Evolutionary conservation across 2,113 vertebrate genomes (phyloP).

Genomic region (Ammospiza nelsoni): DNA sequence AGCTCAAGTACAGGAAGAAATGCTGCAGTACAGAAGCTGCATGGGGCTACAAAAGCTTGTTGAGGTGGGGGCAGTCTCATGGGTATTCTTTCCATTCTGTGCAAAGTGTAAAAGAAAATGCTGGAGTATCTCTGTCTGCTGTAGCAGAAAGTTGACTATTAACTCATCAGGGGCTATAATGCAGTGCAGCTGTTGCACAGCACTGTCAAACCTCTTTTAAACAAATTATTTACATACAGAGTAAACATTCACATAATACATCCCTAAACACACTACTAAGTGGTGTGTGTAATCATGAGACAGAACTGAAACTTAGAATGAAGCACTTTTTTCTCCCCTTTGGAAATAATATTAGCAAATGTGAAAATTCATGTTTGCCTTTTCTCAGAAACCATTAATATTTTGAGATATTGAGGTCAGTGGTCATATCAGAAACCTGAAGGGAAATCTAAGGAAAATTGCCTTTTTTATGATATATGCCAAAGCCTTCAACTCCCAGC

Average conservation of each 20-base stretch:
- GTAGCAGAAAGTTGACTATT: background rate
- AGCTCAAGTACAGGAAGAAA: background rate
- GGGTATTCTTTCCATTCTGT: background rate
- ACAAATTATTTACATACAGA: background rate
- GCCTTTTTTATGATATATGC: slow-evolving; percentile 15
- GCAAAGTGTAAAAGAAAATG: background rate
- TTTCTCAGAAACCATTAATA: slow-evolving; percentile 17
- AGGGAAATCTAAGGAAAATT: slow-evolving; percentile 53
- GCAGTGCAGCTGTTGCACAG: background rate
- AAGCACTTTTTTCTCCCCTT: background rate
- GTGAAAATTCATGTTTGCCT: slow-evolving; percentile 29
- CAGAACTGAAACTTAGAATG: background rate
- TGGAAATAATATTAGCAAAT: slow-evolving; percentile 13
- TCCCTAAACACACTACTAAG: background rate
- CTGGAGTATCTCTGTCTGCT: background rate
- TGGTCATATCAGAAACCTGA: slow-evolving; percentile 35
- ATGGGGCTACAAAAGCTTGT: background rate
- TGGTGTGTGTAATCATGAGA: background rate
- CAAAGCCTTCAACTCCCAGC: background rate
- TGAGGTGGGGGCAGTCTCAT: background rate
- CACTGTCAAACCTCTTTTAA: background rate
- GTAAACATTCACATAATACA: background rate
- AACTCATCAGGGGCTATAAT: background rate
- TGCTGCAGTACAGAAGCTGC: background rate
- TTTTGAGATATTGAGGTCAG: slow-evolving; percentile 43